Evolutionary conservation across 1,140 invertebrate genomes (phyloP), one percentile per base, ranked within the genome.

Genomic region (Orius insidiosus): DNA sequence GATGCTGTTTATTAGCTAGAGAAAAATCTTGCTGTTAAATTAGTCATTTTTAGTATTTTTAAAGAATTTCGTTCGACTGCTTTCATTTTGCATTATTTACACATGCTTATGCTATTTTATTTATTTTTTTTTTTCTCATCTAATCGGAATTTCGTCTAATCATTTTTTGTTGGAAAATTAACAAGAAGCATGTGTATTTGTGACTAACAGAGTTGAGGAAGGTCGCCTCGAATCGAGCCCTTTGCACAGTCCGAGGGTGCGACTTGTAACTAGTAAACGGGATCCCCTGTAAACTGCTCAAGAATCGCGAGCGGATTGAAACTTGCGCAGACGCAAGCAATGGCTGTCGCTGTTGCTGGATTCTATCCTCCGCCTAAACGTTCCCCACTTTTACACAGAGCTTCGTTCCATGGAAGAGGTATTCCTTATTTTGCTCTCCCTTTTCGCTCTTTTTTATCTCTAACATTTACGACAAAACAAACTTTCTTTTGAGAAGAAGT

Each of bases 251-350:
- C 43, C 15, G n/a, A 35, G 32, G 36, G 33, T 42, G 5, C 48
- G 46, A 8, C 46, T 53, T 10, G 48, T 53, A 13, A 51, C 51
- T 40, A 51, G 53, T 15, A 53, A n/a, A n/a, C n/a, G n/a, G 42
- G 39, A 11, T 42, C 52, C 31, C 47, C 46, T 2, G 14, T 13
- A 13, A 51, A 45, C 30, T 51, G 51, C 45, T 46, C 52, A 24
- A 44, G 49, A 54, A 69, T 77, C 51, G 78, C 78, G 38, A 76
- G 76, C 55, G 79, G 79, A 15, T 64, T 84, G 15, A 78, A 78
- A 59, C 61, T 85, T 49, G 78, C 79, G 39, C 78, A 82, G 58
- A 71, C 71, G 37, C 76, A 84, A 66, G 79, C 78, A 34, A 78
- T 85, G 66, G 80, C 80, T 45, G 69, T 75, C 16, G 78, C 80